Evolutionary conservation across 2,888 invertebrate species (phyloP).

Genomic region (Tachina grossa): DNA sequence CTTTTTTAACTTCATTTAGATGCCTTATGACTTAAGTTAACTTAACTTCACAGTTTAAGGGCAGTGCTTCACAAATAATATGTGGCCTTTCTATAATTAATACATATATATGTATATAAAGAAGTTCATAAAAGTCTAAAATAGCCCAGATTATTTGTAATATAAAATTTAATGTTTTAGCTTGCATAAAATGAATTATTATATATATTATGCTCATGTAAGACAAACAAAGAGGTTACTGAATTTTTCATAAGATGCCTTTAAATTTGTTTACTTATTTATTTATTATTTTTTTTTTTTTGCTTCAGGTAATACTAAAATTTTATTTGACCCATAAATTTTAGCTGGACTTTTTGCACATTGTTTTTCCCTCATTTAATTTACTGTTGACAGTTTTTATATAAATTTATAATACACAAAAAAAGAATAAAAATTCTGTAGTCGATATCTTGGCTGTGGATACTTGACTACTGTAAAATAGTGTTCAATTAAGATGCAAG

Average conservation of each 20-base stretch:
- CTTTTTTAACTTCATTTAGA: neutral
- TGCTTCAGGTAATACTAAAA: constrained; percentile 65
- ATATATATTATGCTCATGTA: neutral
- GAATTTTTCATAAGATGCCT: constrained; percentile 3
- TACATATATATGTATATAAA: neutral
- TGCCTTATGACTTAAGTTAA: neutral
- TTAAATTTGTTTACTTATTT: neutral
- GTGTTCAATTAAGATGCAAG: constrained; percentile 34
- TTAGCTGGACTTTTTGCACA: constrained; percentile 17
- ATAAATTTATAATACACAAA: constrained; percentile 47
- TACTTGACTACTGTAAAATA: constrained; percentile 20
- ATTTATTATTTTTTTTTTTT: too few relatives aligned
- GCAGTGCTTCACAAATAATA: neutral
- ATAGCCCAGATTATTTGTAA: neutral
- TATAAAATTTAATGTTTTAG: neutral
- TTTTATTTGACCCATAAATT: constrained; percentile 72
- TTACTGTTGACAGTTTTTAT: constrained; percentile 69
- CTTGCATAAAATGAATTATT: constrained; percentile 11
- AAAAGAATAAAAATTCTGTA: constrained; percentile 30
- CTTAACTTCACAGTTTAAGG: constrained; percentile 6
- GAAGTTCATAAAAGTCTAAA: neutral
- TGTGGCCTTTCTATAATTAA: neutral
- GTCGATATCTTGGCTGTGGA: constrained; percentile 3
- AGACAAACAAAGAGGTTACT: constrained; percentile 12
- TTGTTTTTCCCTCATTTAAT: constrained; percentile 54